Base-by-base conservation (phyloP, 2,113 vertebrate genomes). In the Phalacrocorax aristotelis region DNA sequence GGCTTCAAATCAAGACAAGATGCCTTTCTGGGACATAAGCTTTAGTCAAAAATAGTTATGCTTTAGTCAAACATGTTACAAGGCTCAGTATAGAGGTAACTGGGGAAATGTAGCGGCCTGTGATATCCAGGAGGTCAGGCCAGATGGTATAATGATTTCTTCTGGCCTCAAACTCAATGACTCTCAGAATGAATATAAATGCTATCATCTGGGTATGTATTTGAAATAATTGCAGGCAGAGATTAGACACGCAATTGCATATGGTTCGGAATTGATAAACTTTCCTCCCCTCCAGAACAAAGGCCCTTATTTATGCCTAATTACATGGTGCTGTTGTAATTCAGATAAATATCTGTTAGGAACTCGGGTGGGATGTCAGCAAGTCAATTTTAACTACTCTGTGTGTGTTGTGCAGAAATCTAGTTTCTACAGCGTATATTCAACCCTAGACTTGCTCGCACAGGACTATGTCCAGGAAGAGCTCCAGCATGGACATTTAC, bases 101-200 rank as follows among this genome's bases (percentile, higher is more conserved):
- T 97, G 94, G 93, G 84, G 86, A 97, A 95, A 94, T 83, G 81
- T 83, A 97, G 96, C 97, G 95, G 94, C 83, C 93, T 93, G 91
- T 95, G 89, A 93, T 92, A 95, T 96, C 87, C 94, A 95, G 91
- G 82, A 96, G 95, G 95, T 97, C 94, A 96, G 95, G 51, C 97
- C 96, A 97, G 96, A 96, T 97, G 97, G 95, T 83, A 82, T 86
- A 97, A 96, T 96, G 95, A 96, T 95, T 55, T 93, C 94, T 97
- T 97, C 94, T 95, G 94, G 96, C 79, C 93, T 94, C 71, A 85
- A 75, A 88, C 78, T 91, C 97, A 80, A 5, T 68, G 87, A 95
- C 90, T 97, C 91, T 96, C 78, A 27, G 94, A 95, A 91, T 96
- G 94, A 93, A 88, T 97, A 93, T 69, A 94, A 95, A 96, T 95